A percentile compares a stretch with the other conserved stretches of the same genome.
Conservation (phyloP, 2,888 invertebrate species). For the Spicauda simplicius region DNA sequence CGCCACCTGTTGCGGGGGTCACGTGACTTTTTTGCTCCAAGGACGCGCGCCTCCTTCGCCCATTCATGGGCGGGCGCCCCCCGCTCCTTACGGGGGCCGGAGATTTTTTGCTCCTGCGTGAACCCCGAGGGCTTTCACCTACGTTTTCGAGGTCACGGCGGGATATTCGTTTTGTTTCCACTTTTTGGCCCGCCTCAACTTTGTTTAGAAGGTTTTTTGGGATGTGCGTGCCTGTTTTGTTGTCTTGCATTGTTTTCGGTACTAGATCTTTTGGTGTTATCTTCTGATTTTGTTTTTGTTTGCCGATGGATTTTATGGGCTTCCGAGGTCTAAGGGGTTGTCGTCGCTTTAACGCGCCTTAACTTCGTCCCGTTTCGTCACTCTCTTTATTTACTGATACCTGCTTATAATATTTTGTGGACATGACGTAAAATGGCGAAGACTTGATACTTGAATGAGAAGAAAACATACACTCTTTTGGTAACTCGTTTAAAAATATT, state of each 20-base stretch:
- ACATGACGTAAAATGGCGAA: no score
- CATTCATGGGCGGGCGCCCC: constrained; percentile 80
- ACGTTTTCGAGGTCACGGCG: constrained; percentile 84
- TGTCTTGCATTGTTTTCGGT: background rate
- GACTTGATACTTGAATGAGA: no score
- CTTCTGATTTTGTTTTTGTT: no score
- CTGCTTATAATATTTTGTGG: no score
- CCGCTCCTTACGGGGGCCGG: constrained; percentile 77
- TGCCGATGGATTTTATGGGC: no score
- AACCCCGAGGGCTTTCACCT: constrained; percentile 83
- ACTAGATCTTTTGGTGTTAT: background rate
- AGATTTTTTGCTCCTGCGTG: constrained; percentile 82
- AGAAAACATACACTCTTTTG: no score
- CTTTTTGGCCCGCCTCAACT: constrained; percentile 63
- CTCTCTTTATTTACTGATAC: no score
- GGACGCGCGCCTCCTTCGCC: constrained; percentile 83
- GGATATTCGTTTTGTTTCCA: constrained; percentile 76
- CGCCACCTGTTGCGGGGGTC: constrained; percentile 82
- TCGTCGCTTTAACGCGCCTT: no score
- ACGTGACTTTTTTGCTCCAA: constrained; percentile 85
- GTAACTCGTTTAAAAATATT: no score
- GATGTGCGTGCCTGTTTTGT: background rate
- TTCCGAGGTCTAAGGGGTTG: no score
- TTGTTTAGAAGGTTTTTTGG: constrained; percentile 51
- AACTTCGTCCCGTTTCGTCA: no score